phyloP scores from a whole-genome alignment of 2,888 invertebrate genomes.

The Clunio marinus region DNA sequence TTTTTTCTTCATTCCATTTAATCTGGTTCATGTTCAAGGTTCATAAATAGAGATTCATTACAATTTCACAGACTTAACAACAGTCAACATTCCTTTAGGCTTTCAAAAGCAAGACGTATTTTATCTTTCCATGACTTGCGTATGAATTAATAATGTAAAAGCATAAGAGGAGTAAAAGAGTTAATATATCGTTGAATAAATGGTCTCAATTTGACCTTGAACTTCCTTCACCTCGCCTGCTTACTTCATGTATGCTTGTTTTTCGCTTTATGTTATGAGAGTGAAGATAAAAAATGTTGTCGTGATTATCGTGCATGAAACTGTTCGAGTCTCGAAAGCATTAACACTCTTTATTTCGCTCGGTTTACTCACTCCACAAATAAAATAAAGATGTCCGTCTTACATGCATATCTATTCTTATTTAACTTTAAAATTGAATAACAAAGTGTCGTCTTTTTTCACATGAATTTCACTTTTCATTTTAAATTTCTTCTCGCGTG shows the following conservation, averaged over 20 bases:
- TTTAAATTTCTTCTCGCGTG: background rate
- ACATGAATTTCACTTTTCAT: conserved; percentile 3
- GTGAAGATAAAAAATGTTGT: background rate
- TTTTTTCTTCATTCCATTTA: background rate
- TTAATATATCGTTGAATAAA: background rate
- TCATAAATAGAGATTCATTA: background rate
- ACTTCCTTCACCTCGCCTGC: background rate
- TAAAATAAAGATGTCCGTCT: conserved; percentile 2
- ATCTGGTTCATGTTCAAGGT: background rate
- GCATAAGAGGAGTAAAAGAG: background rate
- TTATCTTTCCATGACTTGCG: too few species aligned
- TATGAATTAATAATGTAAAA: background rate
- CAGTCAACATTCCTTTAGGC: too few species aligned
- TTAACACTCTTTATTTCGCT: background rate
- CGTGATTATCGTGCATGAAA: background rate
- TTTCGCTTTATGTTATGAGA: background rate
- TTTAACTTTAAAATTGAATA: background rate
- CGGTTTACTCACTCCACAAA: too few species aligned
- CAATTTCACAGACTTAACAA: background rate
- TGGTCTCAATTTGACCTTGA: background rate
- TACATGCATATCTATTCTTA: too few species aligned
- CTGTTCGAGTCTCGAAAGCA: too few species aligned
- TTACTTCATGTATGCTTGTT: too few species aligned
- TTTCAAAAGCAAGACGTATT: too few species aligned
- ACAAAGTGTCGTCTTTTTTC: too few species aligned